phyloP scores from a whole-genome alignment of 2,797 vertebrate species.

The Brachymystax lenok region DNA sequence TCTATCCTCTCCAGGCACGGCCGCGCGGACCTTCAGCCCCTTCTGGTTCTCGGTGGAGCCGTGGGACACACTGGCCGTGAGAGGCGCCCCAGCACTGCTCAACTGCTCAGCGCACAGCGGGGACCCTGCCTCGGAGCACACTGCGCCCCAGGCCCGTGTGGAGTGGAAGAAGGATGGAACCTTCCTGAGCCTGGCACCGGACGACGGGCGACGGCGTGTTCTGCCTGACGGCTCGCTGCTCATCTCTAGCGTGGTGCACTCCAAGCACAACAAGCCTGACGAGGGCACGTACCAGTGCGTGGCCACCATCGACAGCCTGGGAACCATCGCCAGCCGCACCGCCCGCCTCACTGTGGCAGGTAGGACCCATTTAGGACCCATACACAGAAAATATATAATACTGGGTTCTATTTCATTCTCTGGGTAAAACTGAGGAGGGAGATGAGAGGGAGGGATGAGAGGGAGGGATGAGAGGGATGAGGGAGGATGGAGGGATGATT shows the following conservation, averaged over 20 bases:
- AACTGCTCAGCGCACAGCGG: constrained; percentile 91
- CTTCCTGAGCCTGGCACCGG: constrained; percentile 87
- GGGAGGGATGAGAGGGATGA: too few species aligned
- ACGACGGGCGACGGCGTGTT: constrained; percentile 85
- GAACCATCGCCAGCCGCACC: constrained; percentile 91
- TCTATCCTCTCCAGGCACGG: constrained; percentile 70
- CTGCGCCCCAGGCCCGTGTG: constrained; percentile 61
- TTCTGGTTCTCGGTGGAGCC: constrained; percentile 94
- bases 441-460: too few species aligned
- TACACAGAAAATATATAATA: too few species aligned
- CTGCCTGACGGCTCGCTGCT: constrained; percentile 89
- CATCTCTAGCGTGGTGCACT: constrained; percentile 89
- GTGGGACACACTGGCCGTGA: constrained; percentile 81
- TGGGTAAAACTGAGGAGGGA: too few species aligned
- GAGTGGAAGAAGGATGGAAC: constrained; percentile 98
- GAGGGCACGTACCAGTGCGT: constrained; percentile 97
- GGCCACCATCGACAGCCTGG: constrained; percentile 90
- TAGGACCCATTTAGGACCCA: constrained; percentile 72
- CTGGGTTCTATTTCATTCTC: too few species aligned
- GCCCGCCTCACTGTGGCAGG: constrained; percentile 90
- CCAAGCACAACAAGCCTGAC: constrained; percentile 97
- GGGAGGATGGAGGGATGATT: too few species aligned
- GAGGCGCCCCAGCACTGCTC: constrained; percentile 82
- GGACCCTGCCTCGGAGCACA: constrained; percentile 49
- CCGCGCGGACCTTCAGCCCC: constrained; percentile 84